Evolutionary conservation across 2,888 invertebrate species (phyloP), one percentile per base, ranked within the genome.

Genomic region (Eudasyphora cyanicolor): DNA sequence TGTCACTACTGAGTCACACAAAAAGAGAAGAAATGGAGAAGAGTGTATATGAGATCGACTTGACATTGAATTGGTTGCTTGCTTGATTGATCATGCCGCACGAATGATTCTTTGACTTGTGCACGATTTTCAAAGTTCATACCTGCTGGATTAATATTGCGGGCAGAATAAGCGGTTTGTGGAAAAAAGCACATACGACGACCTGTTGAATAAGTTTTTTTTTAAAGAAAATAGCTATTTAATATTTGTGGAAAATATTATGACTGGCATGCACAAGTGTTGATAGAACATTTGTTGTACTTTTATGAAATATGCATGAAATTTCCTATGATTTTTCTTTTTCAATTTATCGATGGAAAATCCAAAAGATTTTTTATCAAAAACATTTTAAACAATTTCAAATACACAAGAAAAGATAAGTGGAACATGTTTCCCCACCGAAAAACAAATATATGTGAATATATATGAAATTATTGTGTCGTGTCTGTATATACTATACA

Each of bases 171-270:
- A 81, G 87, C 86, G 60, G 84, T 24, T 76, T 81, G 71, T 85
- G 87, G 54, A 87, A 90, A 91, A 86, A 87, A 89, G 87, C 91
- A 91, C 89, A 91, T 88, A 73, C 91, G 91, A 75, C 91, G 91
- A 88, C 91, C 91, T 91, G 86, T 87, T 83, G 82, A 85, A 80
- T 82, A 85, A 82, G 79, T 80, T 70, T 24, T 80, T 35, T n/a
- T n/a, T n/a, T 21, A 8, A 38, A 60, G 29, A 27, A 29, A 60
- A 21, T 24, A 6, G 24, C 4, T 21, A 24, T 54, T 51, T 51
- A 17, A 51, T 51, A 17, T 21, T 21, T 6, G 19, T 10, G 12
- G 57, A 57, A 38, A 38, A 38, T 8, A 38, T 38, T 4, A 32
- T 32, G 38, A 14, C 38, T 38, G n/a, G 38, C 45, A 45, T 45